A percentile compares a stretch with the other conserved stretches of the same genome.
phyloP scores from a whole-genome alignment of 2,113 vertebrate species.

The Brachypteracias leptosomus region DNA sequence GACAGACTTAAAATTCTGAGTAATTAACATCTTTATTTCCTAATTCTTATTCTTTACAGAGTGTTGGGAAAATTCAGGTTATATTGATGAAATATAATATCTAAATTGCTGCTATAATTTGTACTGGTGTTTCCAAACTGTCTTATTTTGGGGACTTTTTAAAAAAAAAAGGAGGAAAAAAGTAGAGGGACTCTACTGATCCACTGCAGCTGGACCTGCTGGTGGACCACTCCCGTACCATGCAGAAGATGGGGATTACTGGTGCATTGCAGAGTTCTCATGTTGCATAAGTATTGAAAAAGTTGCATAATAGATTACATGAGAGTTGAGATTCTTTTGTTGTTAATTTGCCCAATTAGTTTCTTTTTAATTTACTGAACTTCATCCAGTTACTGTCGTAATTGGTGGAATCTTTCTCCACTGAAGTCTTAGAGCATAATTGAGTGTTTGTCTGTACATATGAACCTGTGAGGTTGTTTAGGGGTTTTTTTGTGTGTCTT shows the following conservation, averaged over 20 bases:
- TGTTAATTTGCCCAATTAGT: background rate
- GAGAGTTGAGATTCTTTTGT: background rate
- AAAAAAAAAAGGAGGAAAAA: background rate
- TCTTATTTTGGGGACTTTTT: background rate
- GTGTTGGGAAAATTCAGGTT: background rate
- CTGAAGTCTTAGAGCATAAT: background rate
- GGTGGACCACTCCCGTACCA: background rate
- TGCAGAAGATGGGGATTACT: background rate
- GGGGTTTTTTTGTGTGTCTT: background rate
- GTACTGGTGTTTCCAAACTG: background rate
- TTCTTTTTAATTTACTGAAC: background rate
- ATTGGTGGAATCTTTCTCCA: background rate
- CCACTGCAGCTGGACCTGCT: background rate
- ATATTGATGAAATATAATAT: background rate
- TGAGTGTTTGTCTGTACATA: background rate
- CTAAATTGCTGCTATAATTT: background rate
- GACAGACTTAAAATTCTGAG: background rate
- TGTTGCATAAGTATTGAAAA: background rate
- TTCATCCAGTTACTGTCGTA: background rate
- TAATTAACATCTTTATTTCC: background rate
- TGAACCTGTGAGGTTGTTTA: background rate
- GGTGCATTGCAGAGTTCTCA: background rate
- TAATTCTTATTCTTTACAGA: background rate
- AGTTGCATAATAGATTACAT: background rate
- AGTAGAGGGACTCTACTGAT: background rate